Evolutionary conservation across 2,113 vertebrate genomes (phyloP), one percentile per base, ranked within the genome.

Genomic region (Lagopus muta): DNA sequence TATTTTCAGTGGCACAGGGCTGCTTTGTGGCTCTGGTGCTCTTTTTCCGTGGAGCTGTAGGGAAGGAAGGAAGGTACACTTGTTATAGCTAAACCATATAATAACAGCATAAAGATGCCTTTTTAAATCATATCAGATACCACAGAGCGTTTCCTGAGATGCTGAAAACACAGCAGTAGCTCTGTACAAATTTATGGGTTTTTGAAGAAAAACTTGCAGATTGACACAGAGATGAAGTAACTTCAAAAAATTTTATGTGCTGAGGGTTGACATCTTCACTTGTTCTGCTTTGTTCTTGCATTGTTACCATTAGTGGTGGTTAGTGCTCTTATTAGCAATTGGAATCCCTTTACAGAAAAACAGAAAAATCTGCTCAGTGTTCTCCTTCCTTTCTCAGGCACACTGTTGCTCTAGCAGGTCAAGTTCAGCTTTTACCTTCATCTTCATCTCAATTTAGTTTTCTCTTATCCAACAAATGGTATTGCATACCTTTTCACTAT

Each of bases 281-380:
- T 64, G 8, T 19, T 94, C 42, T 71, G 28, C 28, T 83, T 88
- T 52, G 14, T 76, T 10, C 11, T 8, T 3, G 5, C 20, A 25
- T 28, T 50, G n/a, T 34, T 62, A 24, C 11, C 13, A 25, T n/a
- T 16, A 27, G 13, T 30, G 22, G 18, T 40, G 76, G 9, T 13
- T 70, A 24, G 9, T 43, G 25, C 13, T 74, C 4, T 0, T 18
- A 36, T 12, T 42, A 90, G 24, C 28, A 25, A 42, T 61, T 76
- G 34, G 22, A 82, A 85, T 67, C 18, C 21, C 54, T 61, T 58
- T 36, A 58, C 13, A 64, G 54, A 70, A 86, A 57, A 67, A 21
- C 1, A 32, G 2, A 24, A 2, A 27, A 1, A 57, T 76, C 45
- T 42, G 25, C 6, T 57, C 10, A 9, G 2, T 1, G 3, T 34